A percentile compares a stretch with the other conserved stretches of the same genome.
Evolutionary conservation across 2,888 invertebrate species (phyloP).

Genomic region (Heliconius ethilla): DNA sequence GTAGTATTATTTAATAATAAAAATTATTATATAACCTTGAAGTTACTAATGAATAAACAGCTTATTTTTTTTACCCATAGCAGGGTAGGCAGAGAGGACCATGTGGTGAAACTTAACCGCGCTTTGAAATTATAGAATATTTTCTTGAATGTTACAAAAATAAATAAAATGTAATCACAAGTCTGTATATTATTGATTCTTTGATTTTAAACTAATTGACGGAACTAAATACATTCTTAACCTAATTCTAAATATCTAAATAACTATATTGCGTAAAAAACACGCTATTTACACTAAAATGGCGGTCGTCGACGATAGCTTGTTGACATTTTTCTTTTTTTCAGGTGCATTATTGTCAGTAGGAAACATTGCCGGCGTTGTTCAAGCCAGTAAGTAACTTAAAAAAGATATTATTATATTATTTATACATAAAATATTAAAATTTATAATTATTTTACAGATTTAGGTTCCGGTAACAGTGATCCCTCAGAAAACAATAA

Average conservation of each 20-base stretch:
- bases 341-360: conserved; percentile 4
- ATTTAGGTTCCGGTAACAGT: not conserved
- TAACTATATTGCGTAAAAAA: too few species aligned
- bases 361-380: conserved; percentile 1
- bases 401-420: too few species aligned
- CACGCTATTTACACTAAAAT: not conserved
- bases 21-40: too few species aligned
- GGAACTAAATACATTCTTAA: too few species aligned
- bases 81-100: not conserved
- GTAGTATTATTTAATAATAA: too few species aligned
- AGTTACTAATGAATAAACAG: not conserved
- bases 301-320: not conserved
- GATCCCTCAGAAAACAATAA: conserved; percentile 2
- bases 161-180: too few species aligned
- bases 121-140: too few species aligned
- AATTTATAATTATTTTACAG: conserved; percentile 1
- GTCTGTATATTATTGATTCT: too few species aligned
- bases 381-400: conserved; percentile 27
- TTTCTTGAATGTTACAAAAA: too few species aligned
- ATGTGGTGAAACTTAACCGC: not conserved
- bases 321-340: not conserved
- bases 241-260: too few species aligned
- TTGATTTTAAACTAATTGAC: too few species aligned
- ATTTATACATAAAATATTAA: too few species aligned
- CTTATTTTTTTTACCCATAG: not conserved